Conservation (phyloP, 2,113 vertebrate genomes). For the Genyomyrus donnyi region DNA sequence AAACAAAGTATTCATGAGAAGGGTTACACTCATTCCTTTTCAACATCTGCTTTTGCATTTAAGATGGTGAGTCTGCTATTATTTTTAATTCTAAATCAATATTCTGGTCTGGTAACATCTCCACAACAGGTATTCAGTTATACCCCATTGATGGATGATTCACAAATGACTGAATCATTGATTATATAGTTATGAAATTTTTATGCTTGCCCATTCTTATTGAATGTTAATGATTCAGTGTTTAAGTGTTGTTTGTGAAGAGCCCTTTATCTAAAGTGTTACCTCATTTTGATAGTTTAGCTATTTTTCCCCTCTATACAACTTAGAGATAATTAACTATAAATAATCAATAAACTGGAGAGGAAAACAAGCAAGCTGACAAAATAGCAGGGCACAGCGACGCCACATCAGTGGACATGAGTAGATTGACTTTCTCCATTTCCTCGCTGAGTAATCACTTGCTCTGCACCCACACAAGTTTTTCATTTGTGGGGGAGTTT, state of each 20-base stretch:
- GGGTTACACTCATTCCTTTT: background rate
- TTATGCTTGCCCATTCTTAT: background rate
- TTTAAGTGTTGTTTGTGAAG: background rate
- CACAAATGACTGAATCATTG: background rate
- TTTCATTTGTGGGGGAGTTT: background rate
- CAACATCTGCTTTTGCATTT: background rate
- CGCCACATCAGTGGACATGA: background rate
- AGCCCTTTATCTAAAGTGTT: background rate
- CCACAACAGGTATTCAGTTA: background rate
- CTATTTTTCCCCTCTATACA: background rate
- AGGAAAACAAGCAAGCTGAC: background rate
- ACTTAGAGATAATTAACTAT: background rate
- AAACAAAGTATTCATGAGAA: background rate
- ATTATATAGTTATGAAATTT: background rate
- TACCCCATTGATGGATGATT: background rate
- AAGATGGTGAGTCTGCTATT: background rate
- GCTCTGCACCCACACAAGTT: background rate
- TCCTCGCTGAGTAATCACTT: background rate
- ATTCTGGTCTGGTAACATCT: background rate
- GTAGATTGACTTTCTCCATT: background rate
- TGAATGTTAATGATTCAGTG: background rate
- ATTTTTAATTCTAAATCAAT: background rate
- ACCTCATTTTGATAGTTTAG: background rate
- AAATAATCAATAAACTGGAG: background rate
- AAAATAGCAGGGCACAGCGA: background rate